These are phyloP conservation scores for Anthoscopus minutus DNA, from an alignment of 2,113 vertebrate genomes.

Conservation along the genomic window DNA sequence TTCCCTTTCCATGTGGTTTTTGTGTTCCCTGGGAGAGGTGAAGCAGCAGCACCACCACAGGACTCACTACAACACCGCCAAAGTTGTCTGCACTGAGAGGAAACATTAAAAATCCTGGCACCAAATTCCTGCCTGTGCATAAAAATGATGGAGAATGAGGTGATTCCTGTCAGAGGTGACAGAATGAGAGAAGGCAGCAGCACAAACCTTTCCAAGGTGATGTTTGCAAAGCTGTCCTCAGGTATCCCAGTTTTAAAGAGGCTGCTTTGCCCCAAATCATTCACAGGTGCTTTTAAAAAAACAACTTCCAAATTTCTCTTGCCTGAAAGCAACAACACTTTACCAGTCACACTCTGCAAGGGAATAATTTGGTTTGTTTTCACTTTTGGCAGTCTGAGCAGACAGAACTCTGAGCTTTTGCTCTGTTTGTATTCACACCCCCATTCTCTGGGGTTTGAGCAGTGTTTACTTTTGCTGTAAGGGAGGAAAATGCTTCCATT, in stretches of 20 bases:
- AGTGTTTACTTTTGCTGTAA: neutral
- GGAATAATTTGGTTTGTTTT: neutral
- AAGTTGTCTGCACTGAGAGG: fast-evolving
- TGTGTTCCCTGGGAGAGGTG: fast-evolving
- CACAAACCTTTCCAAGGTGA: neutral
- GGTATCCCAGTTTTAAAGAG: neutral
- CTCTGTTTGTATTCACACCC: neutral
- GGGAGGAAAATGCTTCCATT: neutral
- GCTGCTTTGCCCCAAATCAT: fast-evolving
- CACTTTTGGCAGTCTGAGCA: neutral
- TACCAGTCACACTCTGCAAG: fast-evolving
- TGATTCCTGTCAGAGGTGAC: fast-evolving
- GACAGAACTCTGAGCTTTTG: neutral
- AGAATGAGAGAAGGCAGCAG: neutral
- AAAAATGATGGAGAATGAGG: fast-evolving
- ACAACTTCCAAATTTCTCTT: neutral
- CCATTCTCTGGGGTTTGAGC: neutral
- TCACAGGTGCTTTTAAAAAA: neutral
- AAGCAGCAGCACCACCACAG: fast-evolving
- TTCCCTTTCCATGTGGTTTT: fast-evolving
- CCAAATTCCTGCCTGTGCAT: neutral
- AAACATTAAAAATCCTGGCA: fast-evolving
- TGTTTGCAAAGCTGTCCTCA: neutral
- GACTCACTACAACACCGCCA: fast-evolving
- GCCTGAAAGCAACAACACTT: neutral